A percentile compares a stretch with the other conserved stretches of the same genome.
Evolutionary conservation across 2,888 invertebrate species (phyloP).

Genomic region (Athalia cordata): DNA sequence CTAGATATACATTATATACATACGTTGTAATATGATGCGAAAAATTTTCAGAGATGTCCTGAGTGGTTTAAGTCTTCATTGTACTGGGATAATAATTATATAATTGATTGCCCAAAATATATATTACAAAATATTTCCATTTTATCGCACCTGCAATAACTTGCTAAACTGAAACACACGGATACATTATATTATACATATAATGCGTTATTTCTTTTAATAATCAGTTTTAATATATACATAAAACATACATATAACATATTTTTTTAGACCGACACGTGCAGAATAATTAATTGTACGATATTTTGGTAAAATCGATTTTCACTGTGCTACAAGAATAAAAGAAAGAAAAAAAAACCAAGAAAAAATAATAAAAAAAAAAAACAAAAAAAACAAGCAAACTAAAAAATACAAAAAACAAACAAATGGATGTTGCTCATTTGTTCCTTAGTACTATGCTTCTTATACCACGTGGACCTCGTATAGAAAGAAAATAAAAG

Average conservation of each 20-base stretch:
- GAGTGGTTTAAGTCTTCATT: slow-evolving; percentile 43
- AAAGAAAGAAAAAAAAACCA: slow-evolving; percentile 12
- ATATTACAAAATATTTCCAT: background rate
- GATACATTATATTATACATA: slow-evolving; percentile 1
- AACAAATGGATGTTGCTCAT: background rate
- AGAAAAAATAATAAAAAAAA: background rate
- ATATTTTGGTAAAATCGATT: slow-evolving; percentile 34
- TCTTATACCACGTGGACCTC: slow-evolving; percentile 44
- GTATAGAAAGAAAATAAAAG: slow-evolving; percentile 29
- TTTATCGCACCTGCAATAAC: slow-evolving; percentile 8
- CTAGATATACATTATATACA: slow-evolving; percentile 59
- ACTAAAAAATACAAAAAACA: too few species aligned
- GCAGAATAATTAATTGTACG: slow-evolving; percentile 19
- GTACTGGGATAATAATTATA: slow-evolving; percentile 35
- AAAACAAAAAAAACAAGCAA: background rate
- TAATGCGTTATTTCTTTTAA: background rate
- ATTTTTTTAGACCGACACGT: slow-evolving; percentile 34
- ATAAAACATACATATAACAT: slow-evolving; percentile 4
- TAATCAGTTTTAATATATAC: background rate
- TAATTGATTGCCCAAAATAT: background rate
- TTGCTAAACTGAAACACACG: background rate
- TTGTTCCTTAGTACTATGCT: slow-evolving; percentile 41
- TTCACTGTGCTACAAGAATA: slow-evolving; percentile 11
- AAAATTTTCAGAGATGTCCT: slow-evolving; percentile 34
- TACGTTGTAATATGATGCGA: slow-evolving; percentile 24